Evolutionary conservation across 2,113 vertebrate genomes (phyloP).

Genomic region (Sceloporus undulatus): DNA sequence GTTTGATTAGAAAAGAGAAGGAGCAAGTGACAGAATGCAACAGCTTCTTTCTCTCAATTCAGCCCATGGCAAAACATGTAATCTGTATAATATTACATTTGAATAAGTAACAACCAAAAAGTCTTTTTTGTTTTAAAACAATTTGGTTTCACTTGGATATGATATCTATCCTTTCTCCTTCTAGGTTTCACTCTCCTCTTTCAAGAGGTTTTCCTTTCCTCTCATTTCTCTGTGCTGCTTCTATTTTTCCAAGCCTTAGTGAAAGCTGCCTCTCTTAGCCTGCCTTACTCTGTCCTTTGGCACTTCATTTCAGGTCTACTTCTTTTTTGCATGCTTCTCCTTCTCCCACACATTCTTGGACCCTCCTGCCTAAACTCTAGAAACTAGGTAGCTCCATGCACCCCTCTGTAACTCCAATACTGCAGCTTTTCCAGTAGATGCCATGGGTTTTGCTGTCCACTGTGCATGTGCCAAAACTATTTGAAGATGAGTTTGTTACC

Average conservation of each 20-base stretch:
- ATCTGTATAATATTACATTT: neutral
- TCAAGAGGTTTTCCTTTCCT: neutral
- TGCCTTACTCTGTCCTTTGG: neutral
- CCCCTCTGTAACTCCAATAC: neutral
- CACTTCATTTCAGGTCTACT: neutral
- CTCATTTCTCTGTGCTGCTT: neutral
- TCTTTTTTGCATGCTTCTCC: neutral
- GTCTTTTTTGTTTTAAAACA: no score
- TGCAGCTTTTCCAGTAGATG: neutral
- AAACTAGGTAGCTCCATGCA: neutral
- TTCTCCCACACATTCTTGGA: neutral
- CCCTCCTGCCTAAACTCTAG: neutral
- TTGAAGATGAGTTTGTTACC: neutral
- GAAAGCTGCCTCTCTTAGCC: neutral
- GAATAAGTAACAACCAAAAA: no score
- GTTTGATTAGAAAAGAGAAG: no score
- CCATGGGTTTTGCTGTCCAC: neutral
- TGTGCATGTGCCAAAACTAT: neutral
- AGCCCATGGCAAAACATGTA: neutral
- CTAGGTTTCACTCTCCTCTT: neutral
- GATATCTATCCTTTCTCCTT: neutral
- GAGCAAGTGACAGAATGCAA: neutral
- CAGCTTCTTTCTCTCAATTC: neutral
- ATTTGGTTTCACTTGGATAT: neutral
- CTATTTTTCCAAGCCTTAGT: neutral